These are phyloP conservation scores for Chaetogeoica ovagalla DNA, from an alignment of 2,888 invertebrate species.

Conservation along the genomic window DNA sequence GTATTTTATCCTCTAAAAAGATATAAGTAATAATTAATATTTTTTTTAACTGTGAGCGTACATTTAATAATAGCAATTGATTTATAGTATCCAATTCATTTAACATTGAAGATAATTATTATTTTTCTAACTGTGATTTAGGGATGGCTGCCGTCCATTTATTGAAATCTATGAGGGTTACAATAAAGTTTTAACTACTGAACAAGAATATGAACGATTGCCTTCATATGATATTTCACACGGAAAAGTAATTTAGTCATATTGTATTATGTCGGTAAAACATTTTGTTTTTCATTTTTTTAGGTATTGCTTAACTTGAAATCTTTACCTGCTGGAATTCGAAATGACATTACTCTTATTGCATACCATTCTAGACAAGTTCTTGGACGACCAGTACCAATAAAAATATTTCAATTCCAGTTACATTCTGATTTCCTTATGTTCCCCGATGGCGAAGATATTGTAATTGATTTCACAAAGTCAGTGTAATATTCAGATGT, in stretches of 20 bases:
- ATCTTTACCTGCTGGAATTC: constrained; percentile 63
- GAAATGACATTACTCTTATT: constrained; percentile 77
- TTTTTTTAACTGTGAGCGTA: no score
- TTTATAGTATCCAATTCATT: constrained; percentile 1
- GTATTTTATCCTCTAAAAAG: no score
- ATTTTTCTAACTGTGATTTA: constrained; percentile 58
- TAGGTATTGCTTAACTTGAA: constrained; percentile 61
- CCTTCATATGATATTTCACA: constrained; percentile 72
- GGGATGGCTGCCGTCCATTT: constrained; percentile 92
- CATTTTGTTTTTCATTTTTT: not conserved
- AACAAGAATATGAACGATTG: constrained; percentile 89
- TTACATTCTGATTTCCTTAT: constrained; percentile 85
- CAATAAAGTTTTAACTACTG: constrained; percentile 76
- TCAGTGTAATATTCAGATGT: constrained; percentile 19
- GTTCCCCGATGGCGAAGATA: constrained; percentile 49
- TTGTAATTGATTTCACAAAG: constrained; percentile 44
- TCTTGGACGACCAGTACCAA: constrained; percentile 76
- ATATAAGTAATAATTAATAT: no score
- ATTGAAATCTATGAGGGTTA: constrained; percentile 90
- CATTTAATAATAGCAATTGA: not conserved
- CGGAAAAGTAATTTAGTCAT: constrained; percentile 66
- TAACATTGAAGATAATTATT: not conserved
- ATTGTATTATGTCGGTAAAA: constrained; percentile 8
- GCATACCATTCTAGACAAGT: constrained; percentile 87
- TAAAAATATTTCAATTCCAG: constrained; percentile 84